A percentile compares a stretch with the other conserved stretches of the same genome.
Evolutionary conservation across 2,797 vertebrate genomes (phyloP).

Genomic region (Okamejei kenojei): DNA sequence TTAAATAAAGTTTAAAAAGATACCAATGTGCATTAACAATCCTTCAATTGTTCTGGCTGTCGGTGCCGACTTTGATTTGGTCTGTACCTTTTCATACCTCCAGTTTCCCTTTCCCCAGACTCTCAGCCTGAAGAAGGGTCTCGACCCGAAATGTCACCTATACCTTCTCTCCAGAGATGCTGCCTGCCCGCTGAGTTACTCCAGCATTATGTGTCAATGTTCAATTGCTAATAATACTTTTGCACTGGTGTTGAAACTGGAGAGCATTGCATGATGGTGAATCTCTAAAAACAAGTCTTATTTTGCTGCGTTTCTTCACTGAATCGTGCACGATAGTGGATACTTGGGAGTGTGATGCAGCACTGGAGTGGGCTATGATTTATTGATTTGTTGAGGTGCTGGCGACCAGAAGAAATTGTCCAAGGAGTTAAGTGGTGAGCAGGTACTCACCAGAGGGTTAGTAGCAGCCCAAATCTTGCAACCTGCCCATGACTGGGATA

Average conservation of each 20-base stretch:
- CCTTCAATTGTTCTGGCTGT: neutral
- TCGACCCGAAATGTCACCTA: too few species aligned
- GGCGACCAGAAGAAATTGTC: neutral
- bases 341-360: neutral
- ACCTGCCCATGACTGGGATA: neutral
- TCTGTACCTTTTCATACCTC: too few species aligned
- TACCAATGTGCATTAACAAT: neutral
- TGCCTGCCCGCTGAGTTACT: too few species aligned
- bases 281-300: neutral
- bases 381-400: slow-evolving; percentile 21
- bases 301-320: neutral
- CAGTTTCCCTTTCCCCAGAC: too few species aligned
- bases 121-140: too few species aligned
- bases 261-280: neutral
- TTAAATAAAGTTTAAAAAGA: neutral
- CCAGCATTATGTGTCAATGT: too few species aligned
- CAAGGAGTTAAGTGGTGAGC: neutral
- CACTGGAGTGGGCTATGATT: neutral
- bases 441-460: neutral
- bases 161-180: too few species aligned
- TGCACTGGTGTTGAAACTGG: neutral
- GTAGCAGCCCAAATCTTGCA: neutral
- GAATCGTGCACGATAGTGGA: neutral
- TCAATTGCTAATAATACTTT: neutral
- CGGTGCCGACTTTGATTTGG: too few species aligned